Evolutionary conservation across 2,797 vertebrate species (phyloP).

Genomic region (Phoebastria nigripes): DNA sequence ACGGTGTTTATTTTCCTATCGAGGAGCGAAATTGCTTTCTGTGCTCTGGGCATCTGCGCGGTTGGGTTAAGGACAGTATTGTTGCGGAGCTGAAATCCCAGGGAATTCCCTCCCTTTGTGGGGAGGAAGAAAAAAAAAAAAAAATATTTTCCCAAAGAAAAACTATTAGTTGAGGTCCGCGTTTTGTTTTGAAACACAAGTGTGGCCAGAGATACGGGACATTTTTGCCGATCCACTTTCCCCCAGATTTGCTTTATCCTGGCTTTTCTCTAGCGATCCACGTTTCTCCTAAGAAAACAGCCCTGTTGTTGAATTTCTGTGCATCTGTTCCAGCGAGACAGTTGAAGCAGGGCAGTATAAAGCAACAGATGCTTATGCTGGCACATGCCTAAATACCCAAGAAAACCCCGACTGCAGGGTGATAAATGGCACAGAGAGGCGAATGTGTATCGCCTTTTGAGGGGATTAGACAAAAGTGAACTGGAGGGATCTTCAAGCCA

Average conservation of each 20-base stretch:
- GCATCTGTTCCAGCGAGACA: slow-evolving; percentile 60
- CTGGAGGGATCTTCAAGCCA: slow-evolving; percentile 59
- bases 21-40: background rate
- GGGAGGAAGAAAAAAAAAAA: background rate
- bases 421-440: slow-evolving; percentile 55
- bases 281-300: slow-evolving; percentile 55
- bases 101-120: slow-evolving; percentile 31
- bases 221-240: background rate
- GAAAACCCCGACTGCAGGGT: slow-evolving; percentile 52
- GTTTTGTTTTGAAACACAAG: slow-evolving; percentile 16
- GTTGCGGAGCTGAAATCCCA: background rate
- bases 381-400: slow-evolving; percentile 60
- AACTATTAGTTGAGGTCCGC: background rate
- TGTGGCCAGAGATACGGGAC: background rate
- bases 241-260: slow-evolving; percentile 27
- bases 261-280: slow-evolving; percentile 34
- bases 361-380: slow-evolving; percentile 63
- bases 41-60: background rate
- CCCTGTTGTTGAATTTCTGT: slow-evolving; percentile 52
- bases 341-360: slow-evolving; percentile 58
- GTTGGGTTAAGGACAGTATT: slow-evolving; percentile 2
- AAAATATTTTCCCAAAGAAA: background rate
- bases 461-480: slow-evolving; percentile 64
- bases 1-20: background rate
- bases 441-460: slow-evolving; percentile 54